These are phyloP conservation scores for Urosaurus nigricauda DNA, from an alignment of 2,797 vertebrate genomes.

Conservation along the genomic window DNA sequence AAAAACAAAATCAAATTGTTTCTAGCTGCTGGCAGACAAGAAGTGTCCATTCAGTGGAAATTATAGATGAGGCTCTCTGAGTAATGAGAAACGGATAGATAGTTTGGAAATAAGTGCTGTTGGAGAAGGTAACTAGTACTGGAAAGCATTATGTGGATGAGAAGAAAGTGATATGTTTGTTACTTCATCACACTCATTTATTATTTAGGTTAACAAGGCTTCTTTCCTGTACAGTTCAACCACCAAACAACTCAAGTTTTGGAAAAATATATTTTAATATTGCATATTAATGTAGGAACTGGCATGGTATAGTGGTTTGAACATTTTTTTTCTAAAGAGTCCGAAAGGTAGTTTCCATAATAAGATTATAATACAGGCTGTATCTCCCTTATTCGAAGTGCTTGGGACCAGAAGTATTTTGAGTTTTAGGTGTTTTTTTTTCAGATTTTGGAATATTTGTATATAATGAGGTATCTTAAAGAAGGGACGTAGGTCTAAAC, in stretches of 20 bases:
- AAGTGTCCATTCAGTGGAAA: background rate
- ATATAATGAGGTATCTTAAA: too few relatives aligned
- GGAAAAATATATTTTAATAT: too few relatives aligned
- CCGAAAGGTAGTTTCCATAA: background rate
- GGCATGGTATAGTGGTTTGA: too few relatives aligned
- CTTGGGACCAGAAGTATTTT: too few relatives aligned
- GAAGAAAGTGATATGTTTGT: background rate
- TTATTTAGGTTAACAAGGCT: background rate
- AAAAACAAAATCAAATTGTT: background rate
- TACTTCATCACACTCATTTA: background rate
- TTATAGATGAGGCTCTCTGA: background rate
- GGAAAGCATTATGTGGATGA: background rate
- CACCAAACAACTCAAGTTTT: background rate
- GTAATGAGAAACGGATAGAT: background rate
- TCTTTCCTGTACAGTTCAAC: background rate
- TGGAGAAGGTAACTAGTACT: background rate
- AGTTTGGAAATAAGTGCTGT: background rate
- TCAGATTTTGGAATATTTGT: too few relatives aligned
- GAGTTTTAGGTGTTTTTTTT: too few relatives aligned
- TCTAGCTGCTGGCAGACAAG: background rate
- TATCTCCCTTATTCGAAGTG: too few relatives aligned
- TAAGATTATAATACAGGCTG: background rate
- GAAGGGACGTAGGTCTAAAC: too few relatives aligned
- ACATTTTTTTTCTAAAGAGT: background rate
- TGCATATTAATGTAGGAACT: too few relatives aligned